Conservation (phyloP, 2,888 invertebrate genomes). For the Chrysodeixis includens region DNA sequence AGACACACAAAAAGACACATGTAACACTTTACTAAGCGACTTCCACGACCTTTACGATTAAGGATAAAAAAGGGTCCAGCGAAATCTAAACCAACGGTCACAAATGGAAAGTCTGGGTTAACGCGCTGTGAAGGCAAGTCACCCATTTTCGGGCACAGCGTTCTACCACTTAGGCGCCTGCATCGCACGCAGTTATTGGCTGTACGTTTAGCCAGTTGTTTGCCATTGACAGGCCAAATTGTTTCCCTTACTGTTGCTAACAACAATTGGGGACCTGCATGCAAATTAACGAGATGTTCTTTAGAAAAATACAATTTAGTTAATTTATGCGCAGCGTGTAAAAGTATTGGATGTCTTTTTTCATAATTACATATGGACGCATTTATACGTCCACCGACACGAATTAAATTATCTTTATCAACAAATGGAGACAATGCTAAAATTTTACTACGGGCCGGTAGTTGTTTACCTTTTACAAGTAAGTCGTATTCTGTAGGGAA, state of each 20-base stretch:
- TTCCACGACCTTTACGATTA: conserved; percentile 20
- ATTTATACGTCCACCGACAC: conserved; percentile 39
- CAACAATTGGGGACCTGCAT: conserved; percentile 22
- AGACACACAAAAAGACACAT: conserved; percentile 40
- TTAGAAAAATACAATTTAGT: conserved; percentile 23
- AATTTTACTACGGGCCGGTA: conserved; percentile 6
- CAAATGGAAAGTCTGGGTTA: conserved; percentile 16
- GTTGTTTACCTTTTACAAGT: conserved; percentile 10
- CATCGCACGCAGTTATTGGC: conserved; percentile 18
- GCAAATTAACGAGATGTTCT: conserved; percentile 7
- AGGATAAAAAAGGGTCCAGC: conserved; percentile 17
- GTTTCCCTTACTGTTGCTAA: conserved; percentile 17
- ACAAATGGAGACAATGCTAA: conserved; percentile 47
- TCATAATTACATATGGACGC: conserved; percentile 15
- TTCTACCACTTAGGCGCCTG: conserved; percentile 13
- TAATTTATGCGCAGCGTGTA: conserved; percentile 19
- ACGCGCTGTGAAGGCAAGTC: conserved; percentile 14
- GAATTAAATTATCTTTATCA: conserved; percentile 33
- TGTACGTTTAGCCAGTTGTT: conserved; percentile 13
- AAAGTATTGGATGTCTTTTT: conserved; percentile 36
- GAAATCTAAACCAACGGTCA: conserved; percentile 17
- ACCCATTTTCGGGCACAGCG: conserved; percentile 21
- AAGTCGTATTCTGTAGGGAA: conserved; percentile 5
- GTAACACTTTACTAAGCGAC: conserved; percentile 19
- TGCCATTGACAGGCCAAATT: conserved; percentile 24